These are phyloP conservation scores for Sylvietta virens DNA, from an alignment of 2,113 vertebrate species.

Conservation along the genomic window DNA sequence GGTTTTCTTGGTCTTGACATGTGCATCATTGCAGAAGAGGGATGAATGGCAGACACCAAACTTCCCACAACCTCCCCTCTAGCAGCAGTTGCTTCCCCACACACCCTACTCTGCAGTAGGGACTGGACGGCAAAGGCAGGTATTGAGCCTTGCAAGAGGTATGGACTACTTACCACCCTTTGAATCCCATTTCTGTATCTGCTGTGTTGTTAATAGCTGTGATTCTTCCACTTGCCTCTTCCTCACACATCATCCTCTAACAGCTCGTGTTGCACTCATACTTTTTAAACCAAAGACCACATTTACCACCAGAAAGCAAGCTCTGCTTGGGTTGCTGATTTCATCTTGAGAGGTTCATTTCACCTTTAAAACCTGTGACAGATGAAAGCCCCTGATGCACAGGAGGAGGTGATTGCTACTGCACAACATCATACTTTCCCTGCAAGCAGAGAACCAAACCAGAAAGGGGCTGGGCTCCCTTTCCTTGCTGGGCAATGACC, in stretches of 20 bases:
- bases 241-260: background rate
- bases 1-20: background rate
- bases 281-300: background rate
- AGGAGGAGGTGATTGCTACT: background rate
- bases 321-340: background rate
- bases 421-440: background rate
- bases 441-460: background rate
- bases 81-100: background rate
- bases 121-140: background rate
- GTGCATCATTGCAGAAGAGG: background rate
- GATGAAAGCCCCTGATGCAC: background rate
- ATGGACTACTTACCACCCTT: background rate
- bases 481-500: background rate
- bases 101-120: background rate
- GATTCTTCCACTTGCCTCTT: background rate
- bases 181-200: background rate
- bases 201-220: background rate
- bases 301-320: background rate
- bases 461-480: background rate
- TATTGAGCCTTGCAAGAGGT: background rate
- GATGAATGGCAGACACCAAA: background rate
- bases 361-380: background rate
- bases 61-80: background rate
- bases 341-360: background rate
- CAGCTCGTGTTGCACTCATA: background rate